These are phyloP conservation scores for Bilobella aurantiaca DNA, from an alignment of 1,140 invertebrate genomes.

Conservation along the genomic window DNA sequence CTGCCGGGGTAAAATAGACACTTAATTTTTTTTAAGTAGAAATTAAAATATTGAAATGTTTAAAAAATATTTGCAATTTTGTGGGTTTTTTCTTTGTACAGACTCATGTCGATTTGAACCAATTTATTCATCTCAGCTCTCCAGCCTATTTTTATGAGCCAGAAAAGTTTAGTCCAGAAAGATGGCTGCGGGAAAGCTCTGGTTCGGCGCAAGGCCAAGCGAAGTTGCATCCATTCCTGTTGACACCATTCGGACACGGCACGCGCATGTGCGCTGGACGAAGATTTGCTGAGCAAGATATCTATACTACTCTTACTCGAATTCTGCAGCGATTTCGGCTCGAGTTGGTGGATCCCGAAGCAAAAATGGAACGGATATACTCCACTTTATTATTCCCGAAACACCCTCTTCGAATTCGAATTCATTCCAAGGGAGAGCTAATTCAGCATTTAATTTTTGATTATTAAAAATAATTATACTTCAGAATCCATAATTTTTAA, in stretches of 20 bases:
- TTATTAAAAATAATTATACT: too few species aligned
- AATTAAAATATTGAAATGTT: background rate
- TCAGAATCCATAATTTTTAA: too few species aligned
- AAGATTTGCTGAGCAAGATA: conserved; percentile 44
- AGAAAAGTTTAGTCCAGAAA: conserved; percentile 43
- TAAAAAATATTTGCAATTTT: background rate
- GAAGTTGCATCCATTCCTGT: conserved; percentile 41
- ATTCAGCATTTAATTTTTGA: too few species aligned
- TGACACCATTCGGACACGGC: conserved; percentile 51
- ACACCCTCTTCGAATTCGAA: conserved; percentile 22
- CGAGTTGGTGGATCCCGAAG: conserved; percentile 20
- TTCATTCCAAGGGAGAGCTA: conserved; percentile 9
- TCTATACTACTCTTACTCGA: conserved; percentile 42
- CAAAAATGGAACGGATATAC: conserved; percentile 36
- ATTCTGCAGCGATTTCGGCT: conserved; percentile 43
- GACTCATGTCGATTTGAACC: conserved; percentile 47
- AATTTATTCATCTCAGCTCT: conserved; percentile 42
- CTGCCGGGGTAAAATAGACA: conserved; percentile 48
- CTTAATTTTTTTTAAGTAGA: too few species aligned
- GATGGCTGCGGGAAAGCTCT: conserved; percentile 35
- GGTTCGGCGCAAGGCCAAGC: conserved; percentile 13
- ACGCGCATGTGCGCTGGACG: conserved; percentile 41
- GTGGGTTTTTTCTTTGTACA: conserved; percentile 37
- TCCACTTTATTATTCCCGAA: conserved; percentile 39
- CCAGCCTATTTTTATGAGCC: conserved; percentile 43